These are phyloP conservation scores for Tapera naevia DNA, from an alignment of 2,797 vertebrate genomes.

Conservation along the genomic window DNA sequence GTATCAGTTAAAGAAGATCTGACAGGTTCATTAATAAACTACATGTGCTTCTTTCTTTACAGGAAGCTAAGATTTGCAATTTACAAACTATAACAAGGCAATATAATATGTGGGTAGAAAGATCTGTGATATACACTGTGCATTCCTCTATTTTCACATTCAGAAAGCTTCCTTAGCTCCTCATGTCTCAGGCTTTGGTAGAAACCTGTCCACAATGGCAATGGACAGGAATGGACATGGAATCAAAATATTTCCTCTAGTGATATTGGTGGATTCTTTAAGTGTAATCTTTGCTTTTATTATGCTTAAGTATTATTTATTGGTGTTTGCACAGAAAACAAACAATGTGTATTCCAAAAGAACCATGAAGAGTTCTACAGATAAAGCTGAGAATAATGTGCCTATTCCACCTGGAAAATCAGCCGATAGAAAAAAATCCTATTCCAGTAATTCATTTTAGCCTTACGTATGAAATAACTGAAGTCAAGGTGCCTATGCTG, in stretches of 20 bases:
- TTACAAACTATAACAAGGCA: neutral
- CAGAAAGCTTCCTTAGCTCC: neutral
- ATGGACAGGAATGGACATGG: neutral
- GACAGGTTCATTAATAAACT: too few relatives aligned
- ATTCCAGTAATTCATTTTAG: slow-evolving; percentile 91
- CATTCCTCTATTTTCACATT: neutral
- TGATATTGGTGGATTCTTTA: slow-evolving; percentile 33
- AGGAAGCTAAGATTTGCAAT: neutral
- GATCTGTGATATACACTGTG: neutral
- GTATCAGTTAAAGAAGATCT: too few relatives aligned
- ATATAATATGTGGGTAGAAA: neutral
- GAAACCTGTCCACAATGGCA: slow-evolving; percentile 22
- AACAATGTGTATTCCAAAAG: slow-evolving; percentile 55
- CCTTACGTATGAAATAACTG: slow-evolving; percentile 85
- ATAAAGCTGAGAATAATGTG: slow-evolving; percentile 62
- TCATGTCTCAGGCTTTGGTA: neutral
- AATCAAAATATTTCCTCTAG: slow-evolving; percentile 40
- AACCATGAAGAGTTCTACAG: slow-evolving; percentile 51
- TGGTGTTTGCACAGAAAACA: slow-evolving; percentile 50
- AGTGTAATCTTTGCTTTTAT: slow-evolving; percentile 65
- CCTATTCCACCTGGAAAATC: slow-evolving; percentile 67
- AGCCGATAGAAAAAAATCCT: slow-evolving; percentile 79
- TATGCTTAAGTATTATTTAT: slow-evolving; percentile 68
- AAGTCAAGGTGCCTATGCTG: slow-evolving; percentile 85
- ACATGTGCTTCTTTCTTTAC: neutral